These are phyloP conservation scores for Merodon equestris DNA, from an alignment of 2,888 invertebrate genomes.

Conservation along the genomic window DNA sequence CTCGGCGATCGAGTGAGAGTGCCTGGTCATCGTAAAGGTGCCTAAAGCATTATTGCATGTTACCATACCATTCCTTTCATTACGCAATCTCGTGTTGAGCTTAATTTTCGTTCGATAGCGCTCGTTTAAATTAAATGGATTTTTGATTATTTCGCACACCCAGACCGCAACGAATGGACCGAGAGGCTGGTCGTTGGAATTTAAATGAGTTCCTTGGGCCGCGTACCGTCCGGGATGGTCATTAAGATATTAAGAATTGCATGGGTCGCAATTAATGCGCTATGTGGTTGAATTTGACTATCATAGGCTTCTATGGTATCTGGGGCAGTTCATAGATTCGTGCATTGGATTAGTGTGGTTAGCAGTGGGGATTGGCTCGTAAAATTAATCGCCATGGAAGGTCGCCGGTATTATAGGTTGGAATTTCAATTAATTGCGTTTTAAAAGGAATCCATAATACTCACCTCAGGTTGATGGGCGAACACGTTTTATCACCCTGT, in stretches of 20 bases:
- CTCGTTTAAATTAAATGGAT: constrained; percentile 60
- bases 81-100: constrained; percentile 46
- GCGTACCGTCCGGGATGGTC: constrained; percentile 10
- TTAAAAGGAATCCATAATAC: too few relatives aligned
- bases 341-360: too few relatives aligned
- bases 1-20: constrained; percentile 40
- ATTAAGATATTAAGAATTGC: constrained; percentile 11
- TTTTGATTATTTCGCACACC: constrained; percentile 67
- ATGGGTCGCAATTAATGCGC: constrained; percentile 21
- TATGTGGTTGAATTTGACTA: constrained; percentile 30
- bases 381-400: too few relatives aligned
- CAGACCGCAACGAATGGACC: constrained; percentile 18
- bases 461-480: too few relatives aligned
- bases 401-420: too few relatives aligned
- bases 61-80: constrained; percentile 22
- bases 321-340: constrained; percentile 8
- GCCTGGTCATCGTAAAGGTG: constrained; percentile 56
- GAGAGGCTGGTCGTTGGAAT: neutral
- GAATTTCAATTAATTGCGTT: too few relatives aligned
- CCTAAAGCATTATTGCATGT: constrained; percentile 31
- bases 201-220: constrained; percentile 11
- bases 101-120: constrained; percentile 66
- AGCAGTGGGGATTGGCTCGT: too few relatives aligned
- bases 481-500: too few relatives aligned
- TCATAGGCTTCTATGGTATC: constrained; percentile 26